Conservation (phyloP, 2,888 invertebrate genomes). For the Ditula angustiorana region DNA sequence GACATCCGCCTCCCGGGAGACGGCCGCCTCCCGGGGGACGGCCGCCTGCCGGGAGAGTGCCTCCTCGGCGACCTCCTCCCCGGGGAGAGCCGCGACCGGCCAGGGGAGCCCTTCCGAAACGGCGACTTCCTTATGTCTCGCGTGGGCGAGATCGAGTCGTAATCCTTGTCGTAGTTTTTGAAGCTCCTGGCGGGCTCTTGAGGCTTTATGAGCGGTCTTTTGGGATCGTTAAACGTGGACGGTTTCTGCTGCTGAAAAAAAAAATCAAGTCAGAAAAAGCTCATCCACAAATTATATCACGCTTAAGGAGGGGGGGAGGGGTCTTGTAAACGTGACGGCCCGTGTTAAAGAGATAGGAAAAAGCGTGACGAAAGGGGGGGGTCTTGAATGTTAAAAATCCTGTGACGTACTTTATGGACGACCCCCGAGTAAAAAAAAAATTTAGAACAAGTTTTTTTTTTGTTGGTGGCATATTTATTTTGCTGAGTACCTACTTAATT, state of each 20-base stretch:
- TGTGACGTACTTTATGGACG: too few species aligned
- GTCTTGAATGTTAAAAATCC: too few species aligned
- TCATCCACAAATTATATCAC: too few species aligned
- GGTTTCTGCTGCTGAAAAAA: conserved; percentile 1
- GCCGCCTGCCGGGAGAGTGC: conserved; percentile 43
- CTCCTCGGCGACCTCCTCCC: conserved; percentile 19
- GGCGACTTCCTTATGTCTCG: conserved; percentile 44
- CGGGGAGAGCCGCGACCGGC: conserved; percentile 44
- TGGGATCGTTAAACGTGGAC: conserved; percentile 2
- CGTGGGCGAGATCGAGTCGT: not conserved
- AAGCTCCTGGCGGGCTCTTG: not conserved
- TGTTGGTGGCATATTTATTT: too few species aligned
- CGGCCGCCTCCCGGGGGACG: conserved; percentile 42
- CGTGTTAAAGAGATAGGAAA: too few species aligned
- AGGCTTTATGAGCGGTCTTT: conserved; percentile 1
- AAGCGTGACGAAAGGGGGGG: too few species aligned
- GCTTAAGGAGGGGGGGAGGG: too few species aligned
- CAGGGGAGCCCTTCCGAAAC: conserved; percentile 45
- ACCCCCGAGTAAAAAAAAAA: too few species aligned
- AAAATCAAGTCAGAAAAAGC: not conserved
- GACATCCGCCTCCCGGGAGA: conserved; percentile 15
- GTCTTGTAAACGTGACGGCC: too few species aligned
- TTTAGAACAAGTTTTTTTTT: too few species aligned
- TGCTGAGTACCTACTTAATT: too few species aligned
- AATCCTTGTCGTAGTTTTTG: conserved; percentile 28